These are phyloP conservation scores for Paraplagusia blochii DNA, from an alignment of 2,113 vertebrate genomes.

Conservation along the genomic window DNA sequence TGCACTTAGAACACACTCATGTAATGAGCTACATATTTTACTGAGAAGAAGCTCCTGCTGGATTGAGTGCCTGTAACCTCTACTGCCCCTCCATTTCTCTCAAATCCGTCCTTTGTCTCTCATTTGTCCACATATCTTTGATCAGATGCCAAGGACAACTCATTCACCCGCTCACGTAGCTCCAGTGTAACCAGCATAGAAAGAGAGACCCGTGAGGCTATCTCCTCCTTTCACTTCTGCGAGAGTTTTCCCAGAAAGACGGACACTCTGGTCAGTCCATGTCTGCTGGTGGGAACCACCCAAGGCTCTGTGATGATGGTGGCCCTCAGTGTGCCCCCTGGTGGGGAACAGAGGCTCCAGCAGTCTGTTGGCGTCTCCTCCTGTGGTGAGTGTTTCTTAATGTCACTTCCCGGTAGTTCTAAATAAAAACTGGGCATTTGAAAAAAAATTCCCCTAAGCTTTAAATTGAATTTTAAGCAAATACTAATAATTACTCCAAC, in stretches of 20 bases:
- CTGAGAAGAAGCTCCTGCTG: too few species aligned
- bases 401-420: too few species aligned
- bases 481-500: too few species aligned
- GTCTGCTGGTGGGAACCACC: conserved; percentile 91
- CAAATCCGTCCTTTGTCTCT: conserved; percentile 3
- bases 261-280: conserved; percentile 78
- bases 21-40: too few species aligned
- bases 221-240: conserved; percentile 91
- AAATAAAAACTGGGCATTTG: too few species aligned
- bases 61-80: too few species aligned
- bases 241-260: conserved; percentile 88
- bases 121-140: conserved; percentile 22
- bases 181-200: conserved; percentile 97
- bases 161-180: conserved; percentile 92
- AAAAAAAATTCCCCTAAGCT: too few species aligned
- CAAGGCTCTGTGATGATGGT: conserved; percentile 88
- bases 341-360: conserved; percentile 86
- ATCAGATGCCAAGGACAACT: conserved; percentile 91
- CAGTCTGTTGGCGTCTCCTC: conserved; percentile 88
- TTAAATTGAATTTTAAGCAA: too few species aligned
- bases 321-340: conserved; percentile 83
- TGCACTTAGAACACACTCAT: too few species aligned
- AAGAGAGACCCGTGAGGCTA: conserved; percentile 89
- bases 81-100: neutral
- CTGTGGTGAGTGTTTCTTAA: conserved; percentile 77